Percentiles rank a stretch among this genome's conserved stretches.
phyloP scores from a whole-genome alignment of 2,888 invertebrate species.

The Clunio marinus region DNA sequence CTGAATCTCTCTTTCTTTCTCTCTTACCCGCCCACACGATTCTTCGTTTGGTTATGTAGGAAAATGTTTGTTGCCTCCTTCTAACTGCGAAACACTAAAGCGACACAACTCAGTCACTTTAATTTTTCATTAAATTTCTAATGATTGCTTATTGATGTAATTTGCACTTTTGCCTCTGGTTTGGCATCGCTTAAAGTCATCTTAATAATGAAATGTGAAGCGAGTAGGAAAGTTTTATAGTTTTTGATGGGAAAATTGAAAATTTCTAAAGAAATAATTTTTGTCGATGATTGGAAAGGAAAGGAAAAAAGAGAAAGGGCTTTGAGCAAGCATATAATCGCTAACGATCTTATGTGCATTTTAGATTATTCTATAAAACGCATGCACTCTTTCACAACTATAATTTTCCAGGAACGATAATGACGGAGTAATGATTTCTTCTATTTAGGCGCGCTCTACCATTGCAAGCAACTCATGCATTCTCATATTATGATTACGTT shows the following conservation, averaged over 20 bases:
- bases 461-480: slow-evolving; percentile 19
- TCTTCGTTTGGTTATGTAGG: too few species aligned
- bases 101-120: slow-evolving; percentile 31
- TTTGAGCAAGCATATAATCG: slow-evolving; percentile 8
- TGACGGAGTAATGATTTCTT: not conserved
- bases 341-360: slow-evolving; percentile 1
- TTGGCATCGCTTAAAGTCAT: too few species aligned
- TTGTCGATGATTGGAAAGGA: too few species aligned
- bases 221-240: not conserved
- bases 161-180: slow-evolving; percentile 1
- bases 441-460: not conserved
- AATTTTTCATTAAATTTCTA: slow-evolving; percentile 25
- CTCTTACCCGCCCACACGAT: too few species aligned
- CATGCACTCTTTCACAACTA: slow-evolving; percentile 4
- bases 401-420: slow-evolving; percentile 22
- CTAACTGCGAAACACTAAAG: not conserved
- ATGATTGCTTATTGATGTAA: slow-evolving; percentile 33
- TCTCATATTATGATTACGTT: slow-evolving; percentile 37
- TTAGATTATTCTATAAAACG: not conserved
- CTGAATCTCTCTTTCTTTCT: not conserved
- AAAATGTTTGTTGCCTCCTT: not conserved
- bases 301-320: too few species aligned
- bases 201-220: too few species aligned
- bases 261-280: too few species aligned
- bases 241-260: not conserved